Percentiles rank a stretch among this genome's conserved stretches.
Evolutionary conservation across 1,140 invertebrate species (phyloP).

Genomic region (Globodera ellingtonae): DNA sequence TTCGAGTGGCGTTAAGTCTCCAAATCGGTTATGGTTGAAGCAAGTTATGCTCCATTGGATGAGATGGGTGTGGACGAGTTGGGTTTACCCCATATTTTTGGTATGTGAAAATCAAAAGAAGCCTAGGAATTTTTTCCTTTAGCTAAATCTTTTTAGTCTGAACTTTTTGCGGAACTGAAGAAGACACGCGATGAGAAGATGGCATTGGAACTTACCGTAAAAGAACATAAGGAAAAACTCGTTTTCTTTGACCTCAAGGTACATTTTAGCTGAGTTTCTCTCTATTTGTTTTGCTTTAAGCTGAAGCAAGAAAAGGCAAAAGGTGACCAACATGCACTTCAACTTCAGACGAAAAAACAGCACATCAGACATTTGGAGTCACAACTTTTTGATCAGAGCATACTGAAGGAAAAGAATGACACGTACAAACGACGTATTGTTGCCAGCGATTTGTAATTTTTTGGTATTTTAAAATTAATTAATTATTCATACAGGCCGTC

Average conservation of each 20-base stretch:
- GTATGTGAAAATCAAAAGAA: neutral
- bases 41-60: too few species aligned
- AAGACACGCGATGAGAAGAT: neutral
- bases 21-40: too few species aligned
- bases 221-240: neutral
- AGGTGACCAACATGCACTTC: neutral
- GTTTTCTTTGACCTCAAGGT: neutral
- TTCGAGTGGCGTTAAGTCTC: too few species aligned
- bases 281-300: slow-evolving; percentile 18
- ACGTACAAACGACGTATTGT: slow-evolving; percentile 17
- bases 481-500: too few species aligned
- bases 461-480: slow-evolving; percentile 6
- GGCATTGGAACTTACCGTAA: neutral
- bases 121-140: too few species aligned
- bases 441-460: slow-evolving; percentile 34
- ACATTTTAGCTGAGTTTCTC: neutral
- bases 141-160: neutral
- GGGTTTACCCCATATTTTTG: too few species aligned
- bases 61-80: too few species aligned
- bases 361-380: slow-evolving; percentile 23
- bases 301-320: slow-evolving; percentile 27
- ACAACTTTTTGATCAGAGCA: slow-evolving; percentile 20
- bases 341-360: neutral
- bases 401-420: slow-evolving; percentile 1
- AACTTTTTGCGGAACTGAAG: slow-evolving; percentile 11